Base-by-base conservation (phyloP, 2,113 vertebrate genomes). In the Psammodynastes pulverulentus region DNA sequence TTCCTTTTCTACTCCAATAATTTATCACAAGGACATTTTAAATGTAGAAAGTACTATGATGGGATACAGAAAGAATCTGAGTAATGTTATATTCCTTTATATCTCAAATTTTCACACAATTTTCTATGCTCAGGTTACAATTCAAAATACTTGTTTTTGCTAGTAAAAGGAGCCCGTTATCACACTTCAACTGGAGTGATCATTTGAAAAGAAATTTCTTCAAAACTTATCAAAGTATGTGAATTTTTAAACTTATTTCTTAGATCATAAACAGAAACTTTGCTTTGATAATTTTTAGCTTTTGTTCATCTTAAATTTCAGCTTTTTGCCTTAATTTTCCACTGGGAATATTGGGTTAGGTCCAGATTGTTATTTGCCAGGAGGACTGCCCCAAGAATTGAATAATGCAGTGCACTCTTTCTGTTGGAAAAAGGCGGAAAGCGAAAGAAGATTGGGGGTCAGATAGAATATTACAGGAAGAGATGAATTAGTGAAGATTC, bases 261-360 rank as follows among this genome's bases (percentile, higher is more conserved):
- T 87, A 19, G 34, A 23, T 24, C 13, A 17, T 93, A 29, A 46
- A 58, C 34, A 56, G 45, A 34, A 86, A 84, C 19, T 56, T 91
- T 51, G 24, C 46, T 24, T 85, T 54, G 48, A 48, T 34, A 86
- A 87, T 86, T 53, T 9, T 58, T 88, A 49, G 52, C 29, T 26
- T 8, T 62, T 29, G 51, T 8, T 1, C 2, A n/a, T 51, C 58
- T 94, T 94, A 90, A 62, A 67, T n/a, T 43, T 53, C 62, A 49
- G 5, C n/a, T 17, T 19, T 79, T 79, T 79, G 67, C 67, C 34
- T 79, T 39, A 79, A 92, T 91, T n/a, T 95, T 95, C 45, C 93
- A 49, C 56, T 86, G 10, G 58, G 24, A 56, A 21, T 8, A 17
- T n/a, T 67, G 43, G 43, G 43, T 48, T 67, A 45, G 43, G 8